A percentile compares a stretch with the other conserved stretches of the same genome.
phyloP scores from a whole-genome alignment of 2,797 vertebrate species.

The Clarias laeviceps region DNA sequence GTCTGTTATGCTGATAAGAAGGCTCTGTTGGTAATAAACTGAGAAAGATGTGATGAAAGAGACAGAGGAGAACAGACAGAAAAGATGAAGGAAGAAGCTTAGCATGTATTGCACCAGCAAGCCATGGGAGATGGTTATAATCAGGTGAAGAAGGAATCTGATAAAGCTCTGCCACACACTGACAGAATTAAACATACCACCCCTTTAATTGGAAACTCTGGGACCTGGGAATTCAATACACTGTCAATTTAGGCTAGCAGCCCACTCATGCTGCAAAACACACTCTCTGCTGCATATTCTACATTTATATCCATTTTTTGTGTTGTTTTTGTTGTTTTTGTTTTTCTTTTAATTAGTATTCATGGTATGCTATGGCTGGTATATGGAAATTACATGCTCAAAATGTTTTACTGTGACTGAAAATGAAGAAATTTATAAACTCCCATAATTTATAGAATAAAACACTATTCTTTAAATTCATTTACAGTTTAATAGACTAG shows the following conservation, averaged over 20 bases:
- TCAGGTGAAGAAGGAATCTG: slow-evolving; percentile 46
- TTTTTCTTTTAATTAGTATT: background rate
- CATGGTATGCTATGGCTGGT: background rate
- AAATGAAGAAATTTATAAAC: background rate
- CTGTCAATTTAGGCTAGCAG: slow-evolving; percentile 45
- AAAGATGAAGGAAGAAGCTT: slow-evolving; percentile 2
- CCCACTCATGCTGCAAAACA: slow-evolving; percentile 22
- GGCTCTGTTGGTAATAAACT: background rate
- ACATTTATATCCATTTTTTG: background rate
- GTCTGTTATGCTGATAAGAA: background rate
- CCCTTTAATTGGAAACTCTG: slow-evolving; percentile 56
- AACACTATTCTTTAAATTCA: too few species aligned
- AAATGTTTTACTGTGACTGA: background rate
- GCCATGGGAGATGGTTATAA: slow-evolving; percentile 37
- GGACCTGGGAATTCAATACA: slow-evolving; percentile 52
- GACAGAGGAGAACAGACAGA: slow-evolving; percentile 12
- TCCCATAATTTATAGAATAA: background rate
- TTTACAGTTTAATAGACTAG: background rate
- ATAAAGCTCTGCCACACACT: slow-evolving; percentile 43
- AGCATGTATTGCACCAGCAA: slow-evolving; percentile 9
- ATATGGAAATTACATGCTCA: background rate
- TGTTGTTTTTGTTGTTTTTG: too few species aligned
- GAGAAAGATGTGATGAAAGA: slow-evolving; percentile 23
- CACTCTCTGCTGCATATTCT: slow-evolving; percentile 27
- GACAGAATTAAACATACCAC: slow-evolving; percentile 57